Base-by-base conservation (phyloP, 2,797 vertebrate species). In the Crenuchus spilurus region DNA sequence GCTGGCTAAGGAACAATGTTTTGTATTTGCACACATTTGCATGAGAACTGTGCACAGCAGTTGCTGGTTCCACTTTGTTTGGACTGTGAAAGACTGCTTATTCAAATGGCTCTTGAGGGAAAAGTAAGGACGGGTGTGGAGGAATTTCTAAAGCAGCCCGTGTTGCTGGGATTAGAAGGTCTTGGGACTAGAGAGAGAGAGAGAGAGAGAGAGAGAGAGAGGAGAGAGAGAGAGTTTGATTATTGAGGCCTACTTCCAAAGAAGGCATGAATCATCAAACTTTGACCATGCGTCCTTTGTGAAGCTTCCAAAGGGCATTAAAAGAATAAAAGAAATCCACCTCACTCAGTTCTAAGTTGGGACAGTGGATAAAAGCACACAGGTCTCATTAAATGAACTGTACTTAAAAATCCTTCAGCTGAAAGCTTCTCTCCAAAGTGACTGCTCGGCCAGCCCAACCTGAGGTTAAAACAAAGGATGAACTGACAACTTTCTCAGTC, bases 21-120 rank as follows among this genome's bases (percentile, higher is more conserved):
- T 84, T 84, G 79, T 88, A 83, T 91, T 90, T 87, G 86, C 83
- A 82, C 84, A 85, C 72, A 88, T 93, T 90, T 89, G 81, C 90
- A 92, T 91, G 42, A 89, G 68, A 88, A 88, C 73, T 71, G 80
- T 18, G 64, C 70, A 28, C 79, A 65, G 85, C 77, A 26, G 81
- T 72, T 74, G 69, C 77, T 83, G 55, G 84, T 81, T 88, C 82
- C 77, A 78, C 80, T 69, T 77, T 79, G 82, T 76, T 79, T 76
- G 74, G 76, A 31, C 11, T 69, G 37, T 80, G 80, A 90, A 87
- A 73, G 71, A 79, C n/a, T 42, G 76, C 76, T 57, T 71, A 78
- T 80, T 75, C 64, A 80, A 80, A 75, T 14, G 31, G 68, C 72
- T 80, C 33, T 24, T 22, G 30, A 30, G 68, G 72, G 79, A 81